Evolutionary conservation across 1,140 invertebrate genomes (phyloP).

Genomic region (Drosophila ercepeae): DNA sequence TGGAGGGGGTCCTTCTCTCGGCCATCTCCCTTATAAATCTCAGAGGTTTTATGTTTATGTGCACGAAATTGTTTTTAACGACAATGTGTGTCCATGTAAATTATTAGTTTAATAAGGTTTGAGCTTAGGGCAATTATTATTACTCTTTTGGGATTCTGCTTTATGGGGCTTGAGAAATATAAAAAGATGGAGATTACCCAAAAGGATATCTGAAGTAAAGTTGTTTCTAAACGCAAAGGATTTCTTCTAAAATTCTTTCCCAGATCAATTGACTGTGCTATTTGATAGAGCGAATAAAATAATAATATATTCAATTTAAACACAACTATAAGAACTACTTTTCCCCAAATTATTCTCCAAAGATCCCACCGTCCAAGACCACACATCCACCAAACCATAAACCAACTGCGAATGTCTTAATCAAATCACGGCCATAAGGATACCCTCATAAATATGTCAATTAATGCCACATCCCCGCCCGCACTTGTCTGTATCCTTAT

Average conservation of each 20-base stretch:
- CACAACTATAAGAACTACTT: too few relatives aligned
- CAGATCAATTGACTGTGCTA: too few relatives aligned
- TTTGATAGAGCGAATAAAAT: too few relatives aligned
- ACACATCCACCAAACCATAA: neutral
- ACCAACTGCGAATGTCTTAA: conserved; percentile 46
- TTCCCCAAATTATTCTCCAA: too few relatives aligned
- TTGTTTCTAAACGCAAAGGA: too few relatives aligned
- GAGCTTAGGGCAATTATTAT: conserved; percentile 44
- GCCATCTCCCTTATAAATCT: conserved; percentile 63
- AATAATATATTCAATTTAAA: too few relatives aligned
- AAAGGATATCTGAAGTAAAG: too few relatives aligned
- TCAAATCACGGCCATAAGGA: conserved; percentile 68
- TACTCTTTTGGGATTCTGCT: conserved; percentile 7
- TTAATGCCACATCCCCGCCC: conserved; percentile 58
- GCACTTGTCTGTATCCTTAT: conserved; percentile 49
- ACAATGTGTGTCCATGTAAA: conserved; percentile 71
- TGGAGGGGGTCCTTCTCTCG: neutral
- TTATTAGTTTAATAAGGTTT: conserved; percentile 77
- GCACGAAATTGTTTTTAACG: conserved; percentile 75
- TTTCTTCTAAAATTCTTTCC: too few relatives aligned
- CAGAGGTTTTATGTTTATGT: conserved; percentile 46
- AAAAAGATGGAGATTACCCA: neutral
- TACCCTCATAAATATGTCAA: conserved; percentile 82
- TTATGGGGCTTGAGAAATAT: conserved; percentile 14
- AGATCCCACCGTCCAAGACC: neutral